Percentiles rank a stretch among this genome's conserved stretches.
Conservation (phyloP, 2,888 invertebrate species). For the Parochlus steinenii region DNA sequence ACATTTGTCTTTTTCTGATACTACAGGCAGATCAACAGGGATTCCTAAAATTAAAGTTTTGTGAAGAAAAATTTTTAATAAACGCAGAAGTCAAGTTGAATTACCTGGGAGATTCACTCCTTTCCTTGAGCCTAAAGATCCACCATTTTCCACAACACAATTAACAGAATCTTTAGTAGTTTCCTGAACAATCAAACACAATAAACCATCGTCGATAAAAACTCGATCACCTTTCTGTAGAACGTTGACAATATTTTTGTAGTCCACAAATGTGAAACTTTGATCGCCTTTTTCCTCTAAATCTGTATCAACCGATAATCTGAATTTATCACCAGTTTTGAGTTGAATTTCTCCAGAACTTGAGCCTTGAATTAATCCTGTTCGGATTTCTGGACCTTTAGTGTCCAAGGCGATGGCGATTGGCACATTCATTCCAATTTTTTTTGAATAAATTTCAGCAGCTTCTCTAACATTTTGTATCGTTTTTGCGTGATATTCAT, state of each 20-base stretch:
- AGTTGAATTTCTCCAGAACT: conserved; percentile 86
- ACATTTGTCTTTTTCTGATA: conserved; percentile 91
- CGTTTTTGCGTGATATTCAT: conserved; percentile 86
- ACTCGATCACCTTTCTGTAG: conserved; percentile 71
- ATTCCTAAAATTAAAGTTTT: too few species aligned
- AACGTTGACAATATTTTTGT: conserved; percentile 86
- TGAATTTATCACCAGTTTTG: conserved; percentile 64
- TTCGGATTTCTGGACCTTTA: conserved; percentile 96
- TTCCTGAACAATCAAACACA: conserved; percentile 72
- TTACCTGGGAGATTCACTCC: conserved; percentile 94
- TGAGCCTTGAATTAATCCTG: conserved; percentile 86
- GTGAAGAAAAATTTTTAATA: too few species aligned
- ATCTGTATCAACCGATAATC: conserved; percentile 64
- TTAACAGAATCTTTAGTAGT: conserved; percentile 40
- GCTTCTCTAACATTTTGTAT: conserved; percentile 79
- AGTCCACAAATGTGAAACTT: conserved; percentile 69
- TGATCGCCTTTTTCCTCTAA: conserved; percentile 63
- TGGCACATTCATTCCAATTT: conserved; percentile 53
- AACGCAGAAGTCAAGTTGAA: too few species aligned
- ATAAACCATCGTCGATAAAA: conserved; percentile 91
- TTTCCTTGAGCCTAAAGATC: conserved; percentile 82
- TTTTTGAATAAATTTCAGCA: conserved; percentile 58
- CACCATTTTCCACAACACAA: conserved; percentile 90
- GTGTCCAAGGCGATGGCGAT: conserved; percentile 94
- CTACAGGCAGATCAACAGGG: conserved; percentile 89